Evolutionary conservation across 2,888 invertebrate genomes (phyloP).

Genomic region (Eupithecia tripunctaria): DNA sequence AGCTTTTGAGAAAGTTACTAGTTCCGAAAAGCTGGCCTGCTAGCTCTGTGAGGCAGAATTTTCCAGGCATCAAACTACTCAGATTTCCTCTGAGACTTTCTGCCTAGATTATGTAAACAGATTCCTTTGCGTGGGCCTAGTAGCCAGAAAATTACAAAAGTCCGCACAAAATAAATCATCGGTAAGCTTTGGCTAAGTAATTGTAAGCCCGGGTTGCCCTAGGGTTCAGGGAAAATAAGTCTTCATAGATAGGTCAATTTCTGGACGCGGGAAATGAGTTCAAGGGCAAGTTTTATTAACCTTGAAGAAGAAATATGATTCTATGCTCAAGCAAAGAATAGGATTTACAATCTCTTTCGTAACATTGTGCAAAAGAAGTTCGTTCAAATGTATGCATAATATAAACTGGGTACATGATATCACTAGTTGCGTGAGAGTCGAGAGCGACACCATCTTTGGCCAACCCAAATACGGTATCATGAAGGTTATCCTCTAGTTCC

Average conservation of each 20-base stretch:
- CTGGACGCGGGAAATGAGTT: neutral
- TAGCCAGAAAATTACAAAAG: conserved; percentile 12
- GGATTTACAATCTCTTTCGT: neutral
- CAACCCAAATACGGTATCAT: conserved; percentile 11
- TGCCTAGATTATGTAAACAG: conserved; percentile 3
- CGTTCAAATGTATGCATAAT: neutral
- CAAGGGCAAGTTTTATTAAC: neutral
- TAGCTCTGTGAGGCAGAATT: conserved; percentile 17
- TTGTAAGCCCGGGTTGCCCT: neutral
- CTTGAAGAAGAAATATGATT: neutral
- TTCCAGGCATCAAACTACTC: conserved; percentile 16
- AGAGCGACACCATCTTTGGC: conserved; percentile 9
- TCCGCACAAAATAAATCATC: conserved; percentile 1
- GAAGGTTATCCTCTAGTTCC: conserved; percentile 7
- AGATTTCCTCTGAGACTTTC: conserved; percentile 30
- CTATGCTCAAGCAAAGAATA: neutral
- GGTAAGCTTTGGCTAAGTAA: neutral
- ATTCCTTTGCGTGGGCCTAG: conserved; percentile 1
- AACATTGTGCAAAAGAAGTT: neutral
- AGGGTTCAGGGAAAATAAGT: neutral
- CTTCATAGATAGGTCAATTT: neutral
- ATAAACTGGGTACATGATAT: conserved; percentile 3
- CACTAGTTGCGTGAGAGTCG: conserved; percentile 14
- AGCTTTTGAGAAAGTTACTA: conserved; percentile 17
- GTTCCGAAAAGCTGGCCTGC: conserved; percentile 15